A percentile compares a stretch with the other conserved stretches of the same genome.
phyloP scores from a whole-genome alignment of 2,113 vertebrate species.

The Nothoprocta pentlandii region DNA sequence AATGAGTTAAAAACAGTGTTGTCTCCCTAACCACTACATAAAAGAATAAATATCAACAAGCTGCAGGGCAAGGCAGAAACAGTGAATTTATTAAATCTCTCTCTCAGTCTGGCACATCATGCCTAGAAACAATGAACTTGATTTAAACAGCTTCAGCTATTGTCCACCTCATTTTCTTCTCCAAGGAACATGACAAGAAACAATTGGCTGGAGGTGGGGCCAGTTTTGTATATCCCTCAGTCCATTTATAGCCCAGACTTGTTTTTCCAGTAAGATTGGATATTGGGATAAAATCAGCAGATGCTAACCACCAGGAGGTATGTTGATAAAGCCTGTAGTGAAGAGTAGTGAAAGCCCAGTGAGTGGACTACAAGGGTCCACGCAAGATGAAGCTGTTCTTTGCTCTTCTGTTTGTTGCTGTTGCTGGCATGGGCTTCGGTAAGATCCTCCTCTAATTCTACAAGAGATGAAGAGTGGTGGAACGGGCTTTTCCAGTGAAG shows the following conservation, averaged over 20 bases:
- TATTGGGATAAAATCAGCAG: accelerated
- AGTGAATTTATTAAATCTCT: not conserved
- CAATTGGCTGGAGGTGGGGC: slow-evolving; percentile 37
- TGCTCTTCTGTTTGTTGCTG: not conserved
- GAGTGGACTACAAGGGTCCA: accelerated
- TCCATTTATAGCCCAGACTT: not conserved
- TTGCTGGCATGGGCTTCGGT: not conserved
- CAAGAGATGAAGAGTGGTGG: not conserved
- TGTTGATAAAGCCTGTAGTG: not conserved
- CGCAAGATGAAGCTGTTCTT: slow-evolving; percentile 47
- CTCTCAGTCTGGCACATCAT: not conserved
- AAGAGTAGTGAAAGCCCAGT: not conserved
- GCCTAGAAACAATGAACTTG: not conserved
- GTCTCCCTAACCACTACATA: not conserved
- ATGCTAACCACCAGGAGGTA: not conserved
- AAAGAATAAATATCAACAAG: not conserved
- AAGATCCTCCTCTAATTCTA: not conserved
- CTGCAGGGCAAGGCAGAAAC: not conserved
- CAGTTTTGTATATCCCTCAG: not conserved
- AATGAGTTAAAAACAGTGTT: not conserved
- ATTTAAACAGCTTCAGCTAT: not conserved
- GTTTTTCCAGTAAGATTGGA: slow-evolving; percentile 39
- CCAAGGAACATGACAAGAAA: slow-evolving; percentile 30
- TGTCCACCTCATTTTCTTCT: slow-evolving; percentile 49
- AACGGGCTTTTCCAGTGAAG: not conserved